These are phyloP conservation scores for Dipus sagitta DNA, from an alignment of 2,797 vertebrate species.

Conservation along the genomic window DNA sequence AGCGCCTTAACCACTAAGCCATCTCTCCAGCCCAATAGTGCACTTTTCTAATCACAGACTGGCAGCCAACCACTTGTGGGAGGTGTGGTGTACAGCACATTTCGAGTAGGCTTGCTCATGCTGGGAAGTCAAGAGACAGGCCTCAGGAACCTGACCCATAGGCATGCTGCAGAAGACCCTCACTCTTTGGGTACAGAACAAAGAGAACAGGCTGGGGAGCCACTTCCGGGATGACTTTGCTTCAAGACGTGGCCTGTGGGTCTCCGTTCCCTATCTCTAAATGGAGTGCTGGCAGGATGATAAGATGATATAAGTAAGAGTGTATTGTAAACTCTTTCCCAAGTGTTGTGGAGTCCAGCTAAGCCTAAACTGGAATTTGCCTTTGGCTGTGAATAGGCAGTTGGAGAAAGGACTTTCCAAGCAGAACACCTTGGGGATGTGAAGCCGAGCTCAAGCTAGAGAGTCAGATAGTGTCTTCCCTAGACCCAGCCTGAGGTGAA, in stretches of 20 bases:
- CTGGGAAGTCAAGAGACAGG: fast-evolving
- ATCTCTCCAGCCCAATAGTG: no score
- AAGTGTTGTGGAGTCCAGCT: no score
- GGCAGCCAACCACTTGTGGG: background rate
- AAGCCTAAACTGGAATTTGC: background rate
- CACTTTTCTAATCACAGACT: fast-evolving
- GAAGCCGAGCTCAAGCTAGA: background rate
- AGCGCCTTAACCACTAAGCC: no score
- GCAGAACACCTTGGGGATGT: background rate
- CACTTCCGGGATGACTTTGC: background rate
- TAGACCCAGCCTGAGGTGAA: background rate
- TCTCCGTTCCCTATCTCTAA: background rate
- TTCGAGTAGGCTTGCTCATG: no score
- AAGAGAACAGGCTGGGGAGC: background rate
- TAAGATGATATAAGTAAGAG: fast-evolving
- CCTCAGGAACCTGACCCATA: background rate
- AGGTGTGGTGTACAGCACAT: no score
- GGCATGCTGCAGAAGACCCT: background rate
- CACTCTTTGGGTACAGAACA: background rate
- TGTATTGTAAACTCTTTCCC: background rate
- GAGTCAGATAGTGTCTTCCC: background rate
- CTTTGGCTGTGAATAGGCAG: background rate
- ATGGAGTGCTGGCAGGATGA: background rate
- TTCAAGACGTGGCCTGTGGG: background rate
- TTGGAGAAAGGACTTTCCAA: background rate